phyloP scores from a whole-genome alignment of 1,140 invertebrate species.

The Brachionus koreanus region DNA sequence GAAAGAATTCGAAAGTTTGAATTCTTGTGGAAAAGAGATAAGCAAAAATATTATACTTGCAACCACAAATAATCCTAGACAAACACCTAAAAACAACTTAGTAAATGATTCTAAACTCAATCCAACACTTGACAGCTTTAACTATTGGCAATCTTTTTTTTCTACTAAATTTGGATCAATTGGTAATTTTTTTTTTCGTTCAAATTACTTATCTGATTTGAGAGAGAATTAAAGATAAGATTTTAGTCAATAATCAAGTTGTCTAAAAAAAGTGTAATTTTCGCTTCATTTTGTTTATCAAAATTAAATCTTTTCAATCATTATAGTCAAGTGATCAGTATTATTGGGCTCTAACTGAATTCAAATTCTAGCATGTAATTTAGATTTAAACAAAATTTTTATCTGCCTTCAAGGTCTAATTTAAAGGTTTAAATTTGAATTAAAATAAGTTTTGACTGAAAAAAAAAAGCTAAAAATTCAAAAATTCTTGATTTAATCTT shows the following conservation, averaged over 20 bases:
- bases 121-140: neutral
- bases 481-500: too few relatives aligned
- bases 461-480: neutral
- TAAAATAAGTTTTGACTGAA: neutral
- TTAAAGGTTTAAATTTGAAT: neutral
- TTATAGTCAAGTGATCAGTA: neutral
- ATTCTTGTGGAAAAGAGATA: neutral
- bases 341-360: neutral
- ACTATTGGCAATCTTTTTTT: slow-evolving; percentile 29
- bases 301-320: neutral
- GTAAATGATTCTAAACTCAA: neutral
- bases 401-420: neutral
- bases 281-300: neutral
- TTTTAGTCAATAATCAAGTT: neutral
- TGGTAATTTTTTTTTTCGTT: neutral
- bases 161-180: slow-evolving; percentile 3
- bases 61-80: neutral
- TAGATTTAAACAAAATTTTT: neutral
- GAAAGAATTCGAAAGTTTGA: slow-evolving; percentile 41
- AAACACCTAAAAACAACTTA: neutral
- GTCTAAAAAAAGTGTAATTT: neutral
- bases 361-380: neutral
- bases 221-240: neutral
- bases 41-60: neutral
- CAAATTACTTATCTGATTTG: neutral